A percentile compares a stretch with the other conserved stretches of the same genome.
phyloP scores from a whole-genome alignment of 2,888 invertebrate species.

The Cephus nigrinus region DNA sequence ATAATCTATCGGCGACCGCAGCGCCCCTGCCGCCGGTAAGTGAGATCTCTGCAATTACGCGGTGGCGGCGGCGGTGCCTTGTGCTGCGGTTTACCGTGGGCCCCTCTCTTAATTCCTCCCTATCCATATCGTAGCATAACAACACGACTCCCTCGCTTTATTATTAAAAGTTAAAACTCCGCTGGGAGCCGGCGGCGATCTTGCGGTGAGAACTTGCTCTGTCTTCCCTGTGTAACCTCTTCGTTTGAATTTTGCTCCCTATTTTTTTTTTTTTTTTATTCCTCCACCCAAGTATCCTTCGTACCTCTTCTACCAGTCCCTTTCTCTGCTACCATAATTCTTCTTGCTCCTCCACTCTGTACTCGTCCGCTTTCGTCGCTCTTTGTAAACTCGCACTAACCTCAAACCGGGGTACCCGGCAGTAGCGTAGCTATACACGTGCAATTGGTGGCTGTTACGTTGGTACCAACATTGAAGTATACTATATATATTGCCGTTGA shows the following conservation, averaged over 20 bases:
- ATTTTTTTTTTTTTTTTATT: conserved; percentile 5
- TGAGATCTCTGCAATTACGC: conserved; percentile 57
- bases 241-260: conserved; percentile 11
- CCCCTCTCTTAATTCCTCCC: conserved; percentile 18
- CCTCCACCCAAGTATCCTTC: conserved; percentile 1
- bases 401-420: conserved; percentile 27
- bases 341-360: neutral
- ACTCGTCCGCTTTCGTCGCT: neutral
- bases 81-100: conserved; percentile 56
- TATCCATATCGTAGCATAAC: conserved; percentile 51
- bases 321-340: neutral
- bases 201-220: conserved; percentile 30
- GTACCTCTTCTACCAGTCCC: neutral
- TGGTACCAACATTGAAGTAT: neutral
- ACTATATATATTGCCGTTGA: neutral
- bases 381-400: conserved; percentile 33
- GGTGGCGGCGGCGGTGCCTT: conserved; percentile 57
- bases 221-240: neutral
- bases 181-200: conserved; percentile 49
- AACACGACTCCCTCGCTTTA: conserved; percentile 61
- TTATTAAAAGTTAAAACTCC: conserved; percentile 63
- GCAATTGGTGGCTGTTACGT: conserved; percentile 26
- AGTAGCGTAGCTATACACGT: neutral
- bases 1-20: conserved; percentile 48
- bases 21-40: conserved; percentile 25